Base-by-base conservation (phyloP, 2,113 vertebrate species). In the Sardina pilchardus region DNA sequence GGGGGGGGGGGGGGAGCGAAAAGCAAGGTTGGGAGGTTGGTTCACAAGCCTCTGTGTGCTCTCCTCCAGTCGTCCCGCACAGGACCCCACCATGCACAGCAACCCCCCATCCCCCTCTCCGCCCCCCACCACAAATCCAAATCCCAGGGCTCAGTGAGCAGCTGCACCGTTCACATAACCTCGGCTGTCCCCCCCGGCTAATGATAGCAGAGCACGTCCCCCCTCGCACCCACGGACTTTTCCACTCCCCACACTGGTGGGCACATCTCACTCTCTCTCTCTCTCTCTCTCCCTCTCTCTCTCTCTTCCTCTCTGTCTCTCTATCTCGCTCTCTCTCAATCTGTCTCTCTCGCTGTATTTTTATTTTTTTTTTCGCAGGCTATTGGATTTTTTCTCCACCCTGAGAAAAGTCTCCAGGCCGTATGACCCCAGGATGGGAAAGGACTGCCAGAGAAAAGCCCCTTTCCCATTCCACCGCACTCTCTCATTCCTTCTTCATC, bases 101-200 rank as follows among this genome's bases (percentile, higher is more conserved):
- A 86, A 91, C 90, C 89, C 87, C 82, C 67, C 45, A 75, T 50
- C 84, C 45, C 53, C 63, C n/a, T 12, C 63, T 30, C 6, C 26
- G 30, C n/a, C n/a, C 63, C 6, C 88, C 71, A 34, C 30, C 30
- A 78, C 71, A 78, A 34, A 30, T 48, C 75, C 94, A 96, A 97
- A 96, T 96, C 95, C 94, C 96, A 95, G 91, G 86, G 94, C 95
- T 94, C 93, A 94, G 86, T 85, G 88, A 92, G 89, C 93, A 96
- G 89, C 92, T 95, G 94, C 96, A 96, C 95, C 92, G 92, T 95
- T 97, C 95, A 95, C 91, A 93, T 95, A 94, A 95, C 95, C 96
- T 96, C 95, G 92, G 91, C 92, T 94, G 94, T 94, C 93, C 93
- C 94, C 89, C 87, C 90, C 85, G 85, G 91, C 94, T 95, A 96